These are phyloP conservation scores for Papilio dardanus DNA, from an alignment of 1,140 invertebrate genomes.

Conservation along the genomic window DNA sequence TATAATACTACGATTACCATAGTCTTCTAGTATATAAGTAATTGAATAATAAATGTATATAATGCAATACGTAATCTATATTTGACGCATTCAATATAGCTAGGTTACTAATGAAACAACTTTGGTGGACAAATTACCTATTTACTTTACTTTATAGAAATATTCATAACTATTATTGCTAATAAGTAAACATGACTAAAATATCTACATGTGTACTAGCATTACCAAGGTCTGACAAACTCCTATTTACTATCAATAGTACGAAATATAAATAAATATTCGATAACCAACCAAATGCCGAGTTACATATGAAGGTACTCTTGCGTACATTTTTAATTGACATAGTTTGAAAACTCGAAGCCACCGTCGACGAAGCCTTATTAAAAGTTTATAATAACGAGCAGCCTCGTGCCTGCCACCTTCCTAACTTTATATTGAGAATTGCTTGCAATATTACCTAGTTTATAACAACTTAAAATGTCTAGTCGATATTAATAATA, in stretches of 20 bases:
- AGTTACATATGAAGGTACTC: not conserved
- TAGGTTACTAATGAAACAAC: not conserved
- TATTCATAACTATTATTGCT: not conserved
- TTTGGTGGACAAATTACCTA: no score
- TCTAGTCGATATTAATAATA: not conserved
- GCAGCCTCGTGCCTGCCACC: not conserved
- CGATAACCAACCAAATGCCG: not conserved
- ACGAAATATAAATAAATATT: no score
- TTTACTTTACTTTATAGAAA: not conserved
- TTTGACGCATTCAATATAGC: not conserved
- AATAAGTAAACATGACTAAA: not conserved
- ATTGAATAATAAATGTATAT: not conserved
- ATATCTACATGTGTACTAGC: no score
- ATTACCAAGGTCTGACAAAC: no score
- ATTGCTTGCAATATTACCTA: not conserved
- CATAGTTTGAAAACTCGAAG: not conserved
- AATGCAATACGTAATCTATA: not conserved
- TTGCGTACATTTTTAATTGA: not conserved
- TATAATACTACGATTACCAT: slow-evolving; percentile 24
- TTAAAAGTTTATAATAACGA: not conserved
- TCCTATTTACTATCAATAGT: no score
- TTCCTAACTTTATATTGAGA: not conserved
- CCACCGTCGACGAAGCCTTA: not conserved
- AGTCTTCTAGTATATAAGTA: not conserved
- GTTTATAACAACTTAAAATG: not conserved